Evolutionary conservation across 2,113 vertebrate species (phyloP), one percentile per base, ranked within the genome.

Genomic region (Tenebrosternarchus preto): DNA sequence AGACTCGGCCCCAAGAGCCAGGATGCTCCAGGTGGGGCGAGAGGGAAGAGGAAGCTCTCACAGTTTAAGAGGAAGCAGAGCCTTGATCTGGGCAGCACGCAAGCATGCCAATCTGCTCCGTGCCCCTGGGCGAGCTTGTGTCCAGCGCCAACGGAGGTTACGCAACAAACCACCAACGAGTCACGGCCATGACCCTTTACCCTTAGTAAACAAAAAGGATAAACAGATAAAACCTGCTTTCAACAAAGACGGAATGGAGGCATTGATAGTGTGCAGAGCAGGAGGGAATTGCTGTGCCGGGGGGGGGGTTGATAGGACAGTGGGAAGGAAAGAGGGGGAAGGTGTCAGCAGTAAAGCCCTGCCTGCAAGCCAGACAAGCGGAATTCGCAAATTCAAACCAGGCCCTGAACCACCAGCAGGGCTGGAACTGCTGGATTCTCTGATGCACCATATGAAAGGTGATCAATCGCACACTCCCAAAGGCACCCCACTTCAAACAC

Each of bases 401-500:
- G 81, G 67, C 77, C 60, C 82, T 85, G 83, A 84, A 82, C 46
- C 78, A 67, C 33, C 64, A 74, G 57, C 74, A 72, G 50, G 24
- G n/a, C 59, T 68, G 76, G 22, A 75, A 82, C 67, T 50, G 29
- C 22, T 50, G 61, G 77, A 79, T 64, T 29, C 70, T 69, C 72
- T 72, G 75, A 80, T 69, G 73, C 78, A 15, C 33, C 76, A 36
- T 69, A 77, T 75, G 56, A 83, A 78, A 79, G 74, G 77, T 77
- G 76, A 87, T 87, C 82, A 85, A 83, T 86, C 71, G 36, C 61
- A 59, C 73, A 73, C 79, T 82, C 80, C 84, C 81, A 74, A 70
- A 77, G 74, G 59, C 69, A 79, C 53, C 9, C 64, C 31, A 69
- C 80, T 84, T 85, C 82, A 85, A 85, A 85, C 46, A 61, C 22